These are phyloP conservation scores for Terebella lapidaria DNA, from an alignment of 2,888 invertebrate genomes.

Conservation along the genomic window DNA sequence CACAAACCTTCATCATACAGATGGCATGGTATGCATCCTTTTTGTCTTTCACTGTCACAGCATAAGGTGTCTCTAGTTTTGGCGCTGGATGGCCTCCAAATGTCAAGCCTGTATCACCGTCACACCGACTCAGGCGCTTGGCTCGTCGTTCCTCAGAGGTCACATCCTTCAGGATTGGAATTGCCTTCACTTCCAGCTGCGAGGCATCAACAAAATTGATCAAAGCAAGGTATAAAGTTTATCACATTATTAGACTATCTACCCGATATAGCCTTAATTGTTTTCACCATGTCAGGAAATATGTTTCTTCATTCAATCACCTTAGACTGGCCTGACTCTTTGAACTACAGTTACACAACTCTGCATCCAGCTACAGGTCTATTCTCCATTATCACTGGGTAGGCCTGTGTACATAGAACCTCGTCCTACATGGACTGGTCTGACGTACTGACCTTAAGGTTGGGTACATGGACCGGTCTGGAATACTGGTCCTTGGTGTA, in stretches of 20 bases:
- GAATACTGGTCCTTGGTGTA: constrained; percentile 87
- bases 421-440: too few relatives aligned
- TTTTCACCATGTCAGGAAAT: too few relatives aligned
- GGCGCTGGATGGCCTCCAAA: constrained; percentile 65
- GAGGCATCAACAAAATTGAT: too few relatives aligned
- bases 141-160: constrained; percentile 58
- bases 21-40: constrained; percentile 87
- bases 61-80: constrained; percentile 69
- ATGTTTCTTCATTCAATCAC: too few relatives aligned
- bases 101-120: constrained; percentile 30
- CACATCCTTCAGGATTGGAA: constrained; percentile 67
- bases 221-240: too few relatives aligned
- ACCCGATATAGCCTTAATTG: too few relatives aligned
- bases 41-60: constrained; percentile 80
- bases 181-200: constrained; percentile 69
- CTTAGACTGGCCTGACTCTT: too few relatives aligned
- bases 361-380: too few relatives aligned
- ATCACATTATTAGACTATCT: too few relatives aligned
- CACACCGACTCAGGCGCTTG: constrained; percentile 58
- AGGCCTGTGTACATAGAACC: too few relatives aligned
- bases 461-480: constrained; percentile 76
- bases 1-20: constrained; percentile 80
- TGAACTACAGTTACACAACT: too few relatives aligned
- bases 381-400: too few relatives aligned
- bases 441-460: constrained; percentile 63